Percentiles rank a stretch among this genome's conserved stretches.
Conservation (phyloP, 2,113 vertebrate genomes). For the Antennarius striatus region DNA sequence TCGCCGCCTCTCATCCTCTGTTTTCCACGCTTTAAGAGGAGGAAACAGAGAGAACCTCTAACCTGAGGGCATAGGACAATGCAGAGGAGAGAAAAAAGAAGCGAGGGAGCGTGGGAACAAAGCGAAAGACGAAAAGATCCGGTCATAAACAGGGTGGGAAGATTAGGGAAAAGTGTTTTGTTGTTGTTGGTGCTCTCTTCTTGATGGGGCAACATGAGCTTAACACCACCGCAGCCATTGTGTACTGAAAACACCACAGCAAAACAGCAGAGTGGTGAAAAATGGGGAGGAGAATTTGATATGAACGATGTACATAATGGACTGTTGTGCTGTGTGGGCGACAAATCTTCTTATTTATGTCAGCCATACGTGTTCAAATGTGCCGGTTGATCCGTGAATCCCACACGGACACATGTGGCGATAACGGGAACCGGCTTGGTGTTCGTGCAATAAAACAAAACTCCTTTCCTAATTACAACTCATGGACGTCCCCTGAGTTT, state of each 20-base stretch:
- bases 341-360: conserved; percentile 36
- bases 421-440: conserved; percentile 24
- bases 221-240: conserved; percentile 59
- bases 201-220: conserved; percentile 74
- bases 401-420: conserved; percentile 11
- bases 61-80: conserved; percentile 82
- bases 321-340: conserved; percentile 40
- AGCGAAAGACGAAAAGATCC: conserved; percentile 51
- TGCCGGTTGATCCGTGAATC: conserved; percentile 3
- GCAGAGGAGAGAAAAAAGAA: conserved; percentile 62
- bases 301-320: conserved; percentile 61
- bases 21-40: conserved; percentile 68
- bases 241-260: conserved; percentile 71
- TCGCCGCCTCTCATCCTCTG: conserved; percentile 49
- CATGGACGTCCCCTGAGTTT: conserved; percentile 53
- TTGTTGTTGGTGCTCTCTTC: conserved; percentile 65
- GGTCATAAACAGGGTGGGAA: conserved; percentile 67
- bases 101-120: conserved; percentile 69
- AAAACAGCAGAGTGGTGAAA: conserved; percentile 59
- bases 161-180: conserved; percentile 63
- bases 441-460: conserved; percentile 24
- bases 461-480: conserved; percentile 52
- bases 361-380: conserved; percentile 27
- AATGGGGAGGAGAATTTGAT: conserved; percentile 62
- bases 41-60: conserved; percentile 82